Conservation (phyloP, 37 sponge, comb jelly and placozoan species). For the Oopsacas minuta region DNA sequence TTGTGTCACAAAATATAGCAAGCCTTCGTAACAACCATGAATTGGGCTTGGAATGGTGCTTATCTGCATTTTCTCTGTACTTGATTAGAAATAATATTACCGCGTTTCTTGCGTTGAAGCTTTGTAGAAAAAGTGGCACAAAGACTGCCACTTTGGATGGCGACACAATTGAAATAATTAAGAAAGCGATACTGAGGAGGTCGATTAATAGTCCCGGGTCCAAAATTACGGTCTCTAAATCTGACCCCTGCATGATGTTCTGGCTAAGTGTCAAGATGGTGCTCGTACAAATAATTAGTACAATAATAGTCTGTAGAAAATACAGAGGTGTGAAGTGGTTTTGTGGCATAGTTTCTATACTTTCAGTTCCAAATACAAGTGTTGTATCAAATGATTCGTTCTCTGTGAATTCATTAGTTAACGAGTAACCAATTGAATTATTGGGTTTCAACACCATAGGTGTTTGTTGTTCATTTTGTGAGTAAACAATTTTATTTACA, state of each 20-base stretch:
- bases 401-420: not conserved
- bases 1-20: not conserved
- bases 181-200: not conserved
- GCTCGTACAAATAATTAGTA: not conserved
- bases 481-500: not conserved
- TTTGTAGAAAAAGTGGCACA: constrained; percentile 19
- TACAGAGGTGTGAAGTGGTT: not conserved
- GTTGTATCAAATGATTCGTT: not conserved
- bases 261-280: not conserved
- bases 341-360: not conserved
- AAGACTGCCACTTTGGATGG: not conserved
- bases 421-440: not conserved
- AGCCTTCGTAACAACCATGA: not conserved
- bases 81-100: not conserved
- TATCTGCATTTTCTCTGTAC: not conserved
- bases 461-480: not conserved
- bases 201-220: not conserved
- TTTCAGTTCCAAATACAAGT: not conserved
- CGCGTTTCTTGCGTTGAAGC: not conserved
- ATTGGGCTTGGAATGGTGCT: not conserved
- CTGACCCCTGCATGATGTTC: not conserved
- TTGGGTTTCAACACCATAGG: not conserved
- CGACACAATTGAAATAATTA: not conserved
- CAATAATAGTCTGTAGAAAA: not conserved
- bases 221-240: not conserved